phyloP scores from a whole-genome alignment of 2,797 vertebrate genomes.

The Atherinosoma microstoma region DNA sequence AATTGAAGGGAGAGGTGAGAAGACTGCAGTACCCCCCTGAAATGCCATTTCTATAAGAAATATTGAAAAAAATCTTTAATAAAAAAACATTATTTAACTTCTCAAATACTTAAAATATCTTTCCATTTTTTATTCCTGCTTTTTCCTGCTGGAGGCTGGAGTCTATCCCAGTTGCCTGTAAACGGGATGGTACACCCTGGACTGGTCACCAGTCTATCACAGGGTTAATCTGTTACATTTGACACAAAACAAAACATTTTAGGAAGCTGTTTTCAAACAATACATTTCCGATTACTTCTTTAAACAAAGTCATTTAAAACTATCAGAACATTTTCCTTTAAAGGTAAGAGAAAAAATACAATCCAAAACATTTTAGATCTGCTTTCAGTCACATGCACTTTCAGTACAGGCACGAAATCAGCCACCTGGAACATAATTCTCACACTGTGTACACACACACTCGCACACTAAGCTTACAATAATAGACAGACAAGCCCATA shows the following conservation, averaged over 20 bases:
- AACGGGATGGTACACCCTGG: too few species aligned
- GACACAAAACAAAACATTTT: too few species aligned
- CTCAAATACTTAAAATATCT: neutral
- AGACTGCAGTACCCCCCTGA: too few species aligned
- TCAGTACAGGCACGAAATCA: neutral
- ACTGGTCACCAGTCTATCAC: too few species aligned
- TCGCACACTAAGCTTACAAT: constrained; percentile 28
- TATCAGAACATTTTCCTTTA: neutral
- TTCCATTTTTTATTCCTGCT: too few species aligned
- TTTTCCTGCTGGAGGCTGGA: too few species aligned
- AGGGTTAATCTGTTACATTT: too few species aligned
- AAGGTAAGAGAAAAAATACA: neutral
- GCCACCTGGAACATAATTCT: neutral
- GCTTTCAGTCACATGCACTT: neutral
- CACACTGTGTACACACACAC: constrained; percentile 10
- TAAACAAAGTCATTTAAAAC: neutral
- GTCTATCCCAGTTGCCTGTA: too few species aligned
- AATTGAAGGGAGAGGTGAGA: too few species aligned
- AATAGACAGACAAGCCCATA: constrained; percentile 46
- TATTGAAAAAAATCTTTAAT: neutral
- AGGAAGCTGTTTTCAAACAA: neutral
- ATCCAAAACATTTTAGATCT: neutral
- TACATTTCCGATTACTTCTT: neutral
- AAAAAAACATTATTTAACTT: neutral
- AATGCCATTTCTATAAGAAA: too few species aligned